Base-by-base conservation (phyloP, 1,140 invertebrate species). In the Drosophila hydei region DNA sequence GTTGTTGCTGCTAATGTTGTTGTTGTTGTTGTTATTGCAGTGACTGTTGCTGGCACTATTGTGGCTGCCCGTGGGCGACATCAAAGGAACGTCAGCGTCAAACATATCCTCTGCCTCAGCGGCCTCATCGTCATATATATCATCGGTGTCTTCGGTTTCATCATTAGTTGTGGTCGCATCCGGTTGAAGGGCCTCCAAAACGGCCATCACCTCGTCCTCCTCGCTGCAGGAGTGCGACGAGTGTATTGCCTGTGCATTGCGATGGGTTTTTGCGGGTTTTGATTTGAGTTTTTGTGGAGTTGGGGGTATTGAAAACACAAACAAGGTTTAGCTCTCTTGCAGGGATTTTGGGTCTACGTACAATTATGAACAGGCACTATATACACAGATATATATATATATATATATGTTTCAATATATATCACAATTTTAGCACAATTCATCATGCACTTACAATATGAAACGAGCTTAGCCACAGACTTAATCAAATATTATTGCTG, bases 161-260 rank as follows among this genome's bases (percentile, higher is more conserved):
- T 81, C 77, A 68, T 80, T 85, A 56, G 81, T 85, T 76, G 84
- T 85, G 58, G 85, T 72, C n/a, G 71, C 69, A 38, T 89, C 80
- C 42, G 65, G 67, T 18, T 69, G 71, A 50, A 81, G 50, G 4
- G 73, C 69, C 48, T 79, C 75, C 60, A 87, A 60, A n/a, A 83
- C 75, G 16, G 77, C 61, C 79, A 72, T 90, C 70, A 63, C 83
- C 55, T 90, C 75, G 54, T 90, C 88, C 52, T 91, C 89, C 30
- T 91, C 89, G 47, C 89, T 91, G 74, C 89, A 83, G 36, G 85
- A 89, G 47, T 85, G 89, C 62, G 79, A 84, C 4, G 81, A 91
- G 58, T 84, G 78, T 71, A 70, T 72, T 67, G 73, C 74, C 64
- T 54, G 58, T 71, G 58, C 51, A 58, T 58, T 70, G 25, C 50